Evolutionary conservation across 1,140 invertebrate species (phyloP).

Genomic region (Caerostris darwini): DNA sequence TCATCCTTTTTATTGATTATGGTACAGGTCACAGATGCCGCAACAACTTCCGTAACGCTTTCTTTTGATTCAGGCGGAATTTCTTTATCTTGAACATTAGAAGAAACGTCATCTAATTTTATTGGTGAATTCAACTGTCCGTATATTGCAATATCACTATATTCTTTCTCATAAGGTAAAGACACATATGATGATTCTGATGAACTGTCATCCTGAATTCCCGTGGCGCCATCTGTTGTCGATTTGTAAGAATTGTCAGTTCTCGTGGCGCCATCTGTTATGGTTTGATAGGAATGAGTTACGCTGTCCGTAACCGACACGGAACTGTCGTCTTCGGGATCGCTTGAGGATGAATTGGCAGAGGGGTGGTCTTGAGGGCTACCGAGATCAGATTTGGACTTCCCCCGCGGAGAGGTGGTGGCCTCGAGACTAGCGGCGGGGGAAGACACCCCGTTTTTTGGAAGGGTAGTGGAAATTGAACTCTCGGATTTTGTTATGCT

Average conservation of each 20-base stretch:
- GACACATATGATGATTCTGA: slow-evolving; percentile 71
- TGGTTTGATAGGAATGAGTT: not conserved
- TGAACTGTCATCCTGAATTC: slow-evolving; percentile 55
- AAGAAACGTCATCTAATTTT: not conserved
- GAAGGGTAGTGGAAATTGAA: slow-evolving; percentile 1
- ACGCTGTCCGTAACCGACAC: not conserved
- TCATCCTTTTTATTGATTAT: not conserved
- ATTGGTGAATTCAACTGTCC: not conserved
- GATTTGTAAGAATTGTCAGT: not conserved
- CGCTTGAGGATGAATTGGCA: not conserved
- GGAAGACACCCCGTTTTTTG: slow-evolving; percentile 78
- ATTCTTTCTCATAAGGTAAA: not conserved
- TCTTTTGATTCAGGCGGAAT: not conserved
- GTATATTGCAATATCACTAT: not conserved
- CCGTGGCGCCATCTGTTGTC: slow-evolving; percentile 28
- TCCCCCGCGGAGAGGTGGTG: slow-evolving; percentile 75
- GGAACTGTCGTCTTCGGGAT: not conserved
- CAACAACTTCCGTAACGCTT: not conserved
- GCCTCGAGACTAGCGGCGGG: slow-evolving; percentile 77
- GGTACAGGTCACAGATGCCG: slow-evolving; percentile 15
- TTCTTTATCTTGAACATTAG: not conserved
- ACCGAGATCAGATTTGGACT: slow-evolving; percentile 30
- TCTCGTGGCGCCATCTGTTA: not conserved
- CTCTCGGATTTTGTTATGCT: not conserved
- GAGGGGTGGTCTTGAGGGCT: not conserved